phyloP scores from a whole-genome alignment of 2,888 invertebrate genomes.

The Bibio marci region DNA sequence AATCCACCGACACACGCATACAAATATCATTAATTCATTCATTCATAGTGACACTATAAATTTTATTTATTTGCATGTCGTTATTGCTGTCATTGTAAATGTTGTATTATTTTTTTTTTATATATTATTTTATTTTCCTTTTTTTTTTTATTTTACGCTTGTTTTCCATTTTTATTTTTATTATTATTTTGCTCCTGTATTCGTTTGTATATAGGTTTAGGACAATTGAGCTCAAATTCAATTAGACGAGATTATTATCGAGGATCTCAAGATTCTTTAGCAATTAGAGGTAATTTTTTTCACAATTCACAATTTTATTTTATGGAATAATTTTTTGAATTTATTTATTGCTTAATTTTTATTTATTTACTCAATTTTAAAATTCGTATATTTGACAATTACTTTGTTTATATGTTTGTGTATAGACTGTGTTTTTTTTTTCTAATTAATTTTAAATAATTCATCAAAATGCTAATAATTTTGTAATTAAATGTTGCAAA shows the following conservation, averaged over 20 bases:
- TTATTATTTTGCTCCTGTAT: slow-evolving; percentile 12
- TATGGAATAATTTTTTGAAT: slow-evolving; percentile 6
- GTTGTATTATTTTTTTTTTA: slow-evolving; percentile 7
- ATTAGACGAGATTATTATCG: slow-evolving; percentile 83
- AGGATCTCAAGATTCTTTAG: slow-evolving; percentile 80
- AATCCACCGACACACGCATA: too few relatives aligned
- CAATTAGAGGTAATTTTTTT: slow-evolving; percentile 50
- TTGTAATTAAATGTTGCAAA: too few relatives aligned
- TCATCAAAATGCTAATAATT: too few relatives aligned
- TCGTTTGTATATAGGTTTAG: slow-evolving; percentile 22
- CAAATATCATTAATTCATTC: too few relatives aligned
- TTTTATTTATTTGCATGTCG: too few relatives aligned
- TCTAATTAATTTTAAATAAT: too few relatives aligned
- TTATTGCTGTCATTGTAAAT: too few relatives aligned
- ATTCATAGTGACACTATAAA: too few relatives aligned
- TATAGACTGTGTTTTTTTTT: too few relatives aligned
- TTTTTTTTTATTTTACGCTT: slow-evolving; percentile 8
- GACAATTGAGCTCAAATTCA: slow-evolving; percentile 37
- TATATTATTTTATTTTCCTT: slow-evolving; percentile 9
- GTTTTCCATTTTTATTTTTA: slow-evolving; percentile 13
- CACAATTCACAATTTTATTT: slow-evolving; percentile 10
- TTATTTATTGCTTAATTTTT: slow-evolving; percentile 6
- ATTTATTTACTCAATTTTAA: slow-evolving; percentile 2
- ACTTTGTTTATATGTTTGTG: too few relatives aligned
- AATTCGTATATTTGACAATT: slow-evolving; percentile 5